A percentile compares a stretch with the other conserved stretches of the same genome.
These are phyloP conservation scores for Taenaris catops DNA, from an alignment of 2,888 invertebrate species.

Conservation along the genomic window DNA sequence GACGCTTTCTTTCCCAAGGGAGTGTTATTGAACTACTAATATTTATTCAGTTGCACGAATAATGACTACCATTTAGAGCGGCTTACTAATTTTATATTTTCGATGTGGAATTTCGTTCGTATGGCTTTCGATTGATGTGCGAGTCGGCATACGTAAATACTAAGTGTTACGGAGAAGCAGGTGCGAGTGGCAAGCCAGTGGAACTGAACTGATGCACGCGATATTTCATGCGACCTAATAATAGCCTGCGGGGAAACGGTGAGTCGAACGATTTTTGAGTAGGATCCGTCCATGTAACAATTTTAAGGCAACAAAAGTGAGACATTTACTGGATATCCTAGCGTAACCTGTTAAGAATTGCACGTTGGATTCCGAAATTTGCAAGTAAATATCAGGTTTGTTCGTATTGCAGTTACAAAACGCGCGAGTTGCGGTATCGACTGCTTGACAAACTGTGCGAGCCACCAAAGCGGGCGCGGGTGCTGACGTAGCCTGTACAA, in stretches of 20 bases:
- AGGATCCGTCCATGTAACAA: conserved; percentile 42
- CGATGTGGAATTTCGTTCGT: background rate
- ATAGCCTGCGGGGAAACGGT: conserved; percentile 38
- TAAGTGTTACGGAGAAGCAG: conserved; percentile 34
- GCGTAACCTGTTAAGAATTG: conserved; percentile 38
- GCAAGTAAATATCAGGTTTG: conserved; percentile 62
- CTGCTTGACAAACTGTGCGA: conserved; percentile 56
- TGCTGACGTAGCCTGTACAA: conserved; percentile 13
- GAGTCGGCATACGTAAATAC: conserved; percentile 12
- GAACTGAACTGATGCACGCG: conserved; percentile 38
- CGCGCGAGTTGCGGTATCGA: conserved; percentile 48
- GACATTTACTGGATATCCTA: background rate
- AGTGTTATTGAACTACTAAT: conserved; percentile 30
- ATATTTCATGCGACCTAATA: conserved; percentile 60
- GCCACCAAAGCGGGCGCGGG: conserved; percentile 1
- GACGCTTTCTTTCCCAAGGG: conserved; percentile 30
- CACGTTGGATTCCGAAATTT: conserved; percentile 54
- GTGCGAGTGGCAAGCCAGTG: conserved; percentile 17
- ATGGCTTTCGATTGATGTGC: background rate
- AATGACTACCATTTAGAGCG: conserved; percentile 13
- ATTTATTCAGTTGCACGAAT: conserved; percentile 29
- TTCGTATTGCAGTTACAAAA: conserved; percentile 61
- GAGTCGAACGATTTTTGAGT: conserved; percentile 38
- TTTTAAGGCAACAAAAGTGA: too few species aligned
- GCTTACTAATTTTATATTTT: conserved; percentile 5